Base-by-base conservation (phyloP, 2,888 invertebrate species). In the Steinernema scapterisci region DNA sequence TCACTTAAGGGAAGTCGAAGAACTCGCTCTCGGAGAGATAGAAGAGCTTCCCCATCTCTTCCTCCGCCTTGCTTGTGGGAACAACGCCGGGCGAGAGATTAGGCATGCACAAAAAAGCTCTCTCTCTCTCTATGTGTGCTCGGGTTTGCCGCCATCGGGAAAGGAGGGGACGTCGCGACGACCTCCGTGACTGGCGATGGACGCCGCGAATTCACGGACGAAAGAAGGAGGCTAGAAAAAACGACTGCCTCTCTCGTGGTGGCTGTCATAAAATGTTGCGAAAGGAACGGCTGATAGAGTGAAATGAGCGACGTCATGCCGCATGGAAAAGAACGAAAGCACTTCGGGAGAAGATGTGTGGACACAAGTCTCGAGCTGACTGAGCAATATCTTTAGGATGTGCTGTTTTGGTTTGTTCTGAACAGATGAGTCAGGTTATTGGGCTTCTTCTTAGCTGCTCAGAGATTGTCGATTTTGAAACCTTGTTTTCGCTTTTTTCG, bases 251-350 rank as follows among this genome's bases (percentile, higher is more conserved):
- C 31, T 38, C 63, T 27, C n/a, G n/a, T n/a, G 21, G 19, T 21
- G 23, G 25, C 13, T 27, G 63, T 38, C 63, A 63, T 63, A 27
- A 63, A 63, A 63, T 63, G 63, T 63, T 63, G 63, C 63, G 63
- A 63, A 63, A 63, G 31, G 63, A 63, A 63, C 63, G 31, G 63
- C 63, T 25, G 63, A 16, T n/a, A 27, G 16, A 27, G 63, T 63
- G 63, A 27, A 63, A 63, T 27, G 63, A 63, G 31, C 63, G 63
- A 1, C 31, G 54, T 48, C 6, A 11, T 44, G 31, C 31, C 25
- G 63, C 63, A 16, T 27, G 16, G 13, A 54, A 23, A 48, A 48
- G 5, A 48, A 48, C 3, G 48, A 48, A 19, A 13, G 13, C 48
- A 48, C 16, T n/a, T 13, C n/a, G n/a, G n/a, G n/a, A 16, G 16